Evolutionary conservation across 1,140 invertebrate species (phyloP).

Genomic region (Pogonus chalceus): DNA sequence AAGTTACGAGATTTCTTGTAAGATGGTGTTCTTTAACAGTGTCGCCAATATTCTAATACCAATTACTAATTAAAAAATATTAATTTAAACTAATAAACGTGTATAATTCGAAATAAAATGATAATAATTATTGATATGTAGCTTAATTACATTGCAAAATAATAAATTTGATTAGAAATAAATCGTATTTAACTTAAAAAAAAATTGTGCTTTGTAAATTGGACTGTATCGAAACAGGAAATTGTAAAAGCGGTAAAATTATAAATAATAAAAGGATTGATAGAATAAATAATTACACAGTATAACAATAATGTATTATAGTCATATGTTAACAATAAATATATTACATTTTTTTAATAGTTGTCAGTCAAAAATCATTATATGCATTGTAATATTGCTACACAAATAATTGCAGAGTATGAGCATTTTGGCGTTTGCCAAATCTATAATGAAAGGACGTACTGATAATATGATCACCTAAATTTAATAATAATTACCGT

Average conservation of each 20-base stretch:
- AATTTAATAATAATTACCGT: no score
- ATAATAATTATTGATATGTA: constrained; percentile 1
- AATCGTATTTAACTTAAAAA: neutral
- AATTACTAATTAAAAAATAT: no score
- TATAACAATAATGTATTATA: constrained; percentile 18
- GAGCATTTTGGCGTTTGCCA: neutral
- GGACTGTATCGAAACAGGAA: neutral
- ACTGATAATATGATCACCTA: no score
- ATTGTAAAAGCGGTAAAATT: neutral
- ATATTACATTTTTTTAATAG: constrained; percentile 12
- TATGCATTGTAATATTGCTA: constrained; percentile 3
- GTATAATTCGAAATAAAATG: neutral
- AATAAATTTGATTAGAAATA: neutral
- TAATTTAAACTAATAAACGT: no score
- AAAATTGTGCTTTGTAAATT: neutral
- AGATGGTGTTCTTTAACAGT: no score
- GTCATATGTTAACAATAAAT: constrained; percentile 14
- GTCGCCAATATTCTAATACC: no score
- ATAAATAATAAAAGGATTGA: neutral
- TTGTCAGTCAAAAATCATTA: constrained; percentile 15
- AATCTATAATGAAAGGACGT: constrained; percentile 4
- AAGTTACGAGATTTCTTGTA: neutral
- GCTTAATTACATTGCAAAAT: neutral
- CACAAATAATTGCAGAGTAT: constrained; percentile 3
- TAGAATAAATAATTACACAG: constrained; percentile 9